Base-by-base conservation (phyloP, 2,888 invertebrate genomes). In the Disparrhopalites patrizii region DNA sequence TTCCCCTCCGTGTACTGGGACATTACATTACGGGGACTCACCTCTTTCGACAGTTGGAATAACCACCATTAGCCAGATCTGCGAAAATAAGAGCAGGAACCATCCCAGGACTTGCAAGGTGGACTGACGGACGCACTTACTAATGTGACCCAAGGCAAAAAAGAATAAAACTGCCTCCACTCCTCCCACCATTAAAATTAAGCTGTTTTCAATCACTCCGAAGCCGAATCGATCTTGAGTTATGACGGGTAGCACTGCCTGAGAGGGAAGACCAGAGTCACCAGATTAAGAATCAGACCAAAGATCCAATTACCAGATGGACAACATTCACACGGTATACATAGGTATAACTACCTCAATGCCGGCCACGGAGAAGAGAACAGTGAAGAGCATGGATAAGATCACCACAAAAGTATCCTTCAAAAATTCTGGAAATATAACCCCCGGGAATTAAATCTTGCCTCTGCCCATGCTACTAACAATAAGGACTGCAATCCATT, bases 211-310 rank as follows among this genome's bases (percentile, higher is more conserved):
- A 51, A 79, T 69, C 62, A 80, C 80, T 50, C 76, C 76, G 77
- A 79, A 80, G 47, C 76, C 71, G 40, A 80, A 76, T 31, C 77
- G 73, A 27, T 76, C 75, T 58, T 78, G 72, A 50, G 79, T 78
- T 27, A 80, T 70, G 3, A 80, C 80, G 1, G 80, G 80, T 2
- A 79, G 76, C 73, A 80, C 77, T n/a, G 81, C 79, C 79, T 43
- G 43, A 5, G 20, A 15, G 36, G 15, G 15, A n/a, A n/a, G n/a
- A n/a, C n/a, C n/a, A n/a, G n/a, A n/a, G n/a, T n/a, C n/a, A n/a
- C n/a, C n/a, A n/a, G n/a, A n/a, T n/a, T n/a, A n/a, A n/a, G n/a
- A n/a, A n/a, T n/a, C n/a, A n/a, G n/a, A n/a, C n/a, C n/a, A n/a
- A n/a, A n/a, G n/a, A n/a, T n/a, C n/a, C n/a, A n/a, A n/a, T n/a